These are phyloP conservation scores for Mythimna loreyi DNA, from an alignment of 2,888 invertebrate species.

Conservation along the genomic window DNA sequence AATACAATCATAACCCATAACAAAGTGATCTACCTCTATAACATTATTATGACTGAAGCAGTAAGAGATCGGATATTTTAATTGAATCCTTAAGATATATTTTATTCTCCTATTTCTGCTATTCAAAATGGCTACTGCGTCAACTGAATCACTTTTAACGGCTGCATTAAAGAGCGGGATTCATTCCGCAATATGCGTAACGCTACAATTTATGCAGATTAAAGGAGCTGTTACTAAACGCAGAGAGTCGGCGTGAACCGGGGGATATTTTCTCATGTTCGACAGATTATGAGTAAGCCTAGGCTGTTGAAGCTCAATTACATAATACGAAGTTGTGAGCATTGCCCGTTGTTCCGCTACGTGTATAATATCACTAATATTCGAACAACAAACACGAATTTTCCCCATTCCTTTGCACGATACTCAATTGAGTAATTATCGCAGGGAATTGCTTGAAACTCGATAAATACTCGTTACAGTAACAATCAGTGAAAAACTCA, in stretches of 20 bases:
- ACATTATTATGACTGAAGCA: constrained; percentile 35
- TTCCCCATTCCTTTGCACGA: constrained; percentile 21
- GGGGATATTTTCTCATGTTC: constrained; percentile 68
- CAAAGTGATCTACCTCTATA: constrained; percentile 19
- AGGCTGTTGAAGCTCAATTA: constrained; percentile 40
- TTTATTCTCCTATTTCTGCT: constrained; percentile 55
- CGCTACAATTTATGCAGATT: constrained; percentile 59
- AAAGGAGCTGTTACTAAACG: constrained; percentile 55
- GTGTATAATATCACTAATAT: constrained; percentile 19
- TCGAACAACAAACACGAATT: constrained; percentile 22
- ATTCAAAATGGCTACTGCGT: constrained; percentile 57
- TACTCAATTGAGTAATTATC: constrained; percentile 49
- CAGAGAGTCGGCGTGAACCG: constrained; percentile 57
- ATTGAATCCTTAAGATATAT: constrained; percentile 51
- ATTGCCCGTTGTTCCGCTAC: constrained; percentile 17
- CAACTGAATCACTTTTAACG: constrained; percentile 60
- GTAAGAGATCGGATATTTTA: constrained; percentile 45
- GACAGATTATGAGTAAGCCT: constrained; percentile 68
- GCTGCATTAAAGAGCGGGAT: constrained; percentile 60
- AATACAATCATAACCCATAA: constrained; percentile 15
- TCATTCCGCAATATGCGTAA: constrained; percentile 60
- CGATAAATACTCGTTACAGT: constrained; percentile 56
- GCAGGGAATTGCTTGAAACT: constrained; percentile 50
- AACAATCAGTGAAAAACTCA: constrained; percentile 62
- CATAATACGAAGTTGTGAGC: constrained; percentile 52